Base-by-base conservation (phyloP, 1,140 invertebrate species). In the Coenobita brevimanus region DNA sequence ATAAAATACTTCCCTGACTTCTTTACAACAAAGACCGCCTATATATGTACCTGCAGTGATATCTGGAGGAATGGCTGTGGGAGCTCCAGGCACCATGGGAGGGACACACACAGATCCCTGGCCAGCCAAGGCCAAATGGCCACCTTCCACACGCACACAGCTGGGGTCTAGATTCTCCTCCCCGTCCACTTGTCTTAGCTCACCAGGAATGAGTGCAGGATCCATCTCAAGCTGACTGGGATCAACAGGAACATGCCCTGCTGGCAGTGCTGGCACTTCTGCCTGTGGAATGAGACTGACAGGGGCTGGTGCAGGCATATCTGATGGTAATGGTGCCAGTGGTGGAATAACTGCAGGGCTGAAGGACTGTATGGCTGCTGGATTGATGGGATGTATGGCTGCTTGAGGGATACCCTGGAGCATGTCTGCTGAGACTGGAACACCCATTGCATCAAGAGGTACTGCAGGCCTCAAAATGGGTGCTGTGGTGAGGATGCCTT, bases 31-130 rank as follows among this genome's bases (percentile, higher is more conserved):
- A n/a, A n/a, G n/a, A n/a, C n/a, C n/a, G n/a, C n/a, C n/a, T n/a
- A n/a, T n/a, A n/a, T n/a, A n/a, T 71, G 73, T 36, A 85, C 82
- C 82, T 27, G 82, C 13, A 15, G 71, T 27, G 33, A 84, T 84
- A 30, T 30, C 82, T 21, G 82, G n/a, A 50, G 81, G 36, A 64
- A 83, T 75, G 43, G 82, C 46, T 41, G 46, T 10, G 21, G 82
- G 57, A 27, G 33, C 54, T 15, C 73, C 82, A 43, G 54, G 21
- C 43, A 71, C 71, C 71, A 85, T 46, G 54, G 81, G 69, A 24
- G 67, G 81, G 46, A 83, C 46, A 83, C 81, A 83, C 67, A 83
- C 33, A 33, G 81, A 57, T 27, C 30, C 81, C 2, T 64, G 30
- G 24, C 33, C 64, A 24, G 41, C 17, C 13, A 84, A 21, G 24